These are phyloP conservation scores for Enteromius fasciolatus DNA, from an alignment of 2,797 vertebrate species.

Conservation along the genomic window DNA sequence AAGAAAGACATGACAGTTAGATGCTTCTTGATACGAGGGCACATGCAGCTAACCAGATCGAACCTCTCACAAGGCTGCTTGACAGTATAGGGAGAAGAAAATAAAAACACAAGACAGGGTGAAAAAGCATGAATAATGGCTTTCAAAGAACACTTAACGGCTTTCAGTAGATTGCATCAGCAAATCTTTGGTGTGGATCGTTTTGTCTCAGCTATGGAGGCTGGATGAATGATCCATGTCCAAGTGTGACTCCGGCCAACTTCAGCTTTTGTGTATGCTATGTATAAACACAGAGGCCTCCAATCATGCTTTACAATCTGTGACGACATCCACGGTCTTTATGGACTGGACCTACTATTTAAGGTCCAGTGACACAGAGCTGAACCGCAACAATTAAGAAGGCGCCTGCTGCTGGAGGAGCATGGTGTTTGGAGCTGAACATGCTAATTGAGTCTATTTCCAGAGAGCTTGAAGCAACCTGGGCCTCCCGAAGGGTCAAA, in stretches of 20 bases:
- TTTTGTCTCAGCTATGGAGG: slow-evolving; percentile 46
- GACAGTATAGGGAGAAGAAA: slow-evolving; percentile 53
- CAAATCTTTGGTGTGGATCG: slow-evolving; percentile 37
- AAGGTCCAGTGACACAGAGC: slow-evolving; percentile 40
- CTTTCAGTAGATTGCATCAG: slow-evolving; percentile 63
- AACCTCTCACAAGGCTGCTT: slow-evolving; percentile 52
- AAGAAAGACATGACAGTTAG: slow-evolving; percentile 59
- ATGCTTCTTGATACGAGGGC: slow-evolving; percentile 60
- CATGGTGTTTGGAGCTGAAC: slow-evolving; percentile 41
- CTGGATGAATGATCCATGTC: slow-evolving; percentile 47
- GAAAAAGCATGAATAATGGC: slow-evolving; percentile 45
- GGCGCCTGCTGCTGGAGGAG: slow-evolving; percentile 19
- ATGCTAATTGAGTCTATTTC: slow-evolving; percentile 51
- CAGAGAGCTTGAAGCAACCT: slow-evolving; percentile 46
- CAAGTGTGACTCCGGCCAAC: slow-evolving; percentile 27
- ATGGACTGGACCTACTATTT: slow-evolving; percentile 8
- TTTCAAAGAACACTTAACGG: slow-evolving; percentile 55
- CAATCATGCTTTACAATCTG: slow-evolving; percentile 39
- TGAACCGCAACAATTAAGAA: slow-evolving; percentile 39
- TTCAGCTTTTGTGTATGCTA: slow-evolving; percentile 7
- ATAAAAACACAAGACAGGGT: neutral
- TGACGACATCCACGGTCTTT: slow-evolving; percentile 28
- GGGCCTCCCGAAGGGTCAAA: slow-evolving; percentile 68
- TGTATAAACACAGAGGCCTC: slow-evolving; percentile 40
- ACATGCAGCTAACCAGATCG: slow-evolving; percentile 56